Conservation (phyloP, 64 coral and sea anemone genomes). For the Porites australiensis region DNA sequence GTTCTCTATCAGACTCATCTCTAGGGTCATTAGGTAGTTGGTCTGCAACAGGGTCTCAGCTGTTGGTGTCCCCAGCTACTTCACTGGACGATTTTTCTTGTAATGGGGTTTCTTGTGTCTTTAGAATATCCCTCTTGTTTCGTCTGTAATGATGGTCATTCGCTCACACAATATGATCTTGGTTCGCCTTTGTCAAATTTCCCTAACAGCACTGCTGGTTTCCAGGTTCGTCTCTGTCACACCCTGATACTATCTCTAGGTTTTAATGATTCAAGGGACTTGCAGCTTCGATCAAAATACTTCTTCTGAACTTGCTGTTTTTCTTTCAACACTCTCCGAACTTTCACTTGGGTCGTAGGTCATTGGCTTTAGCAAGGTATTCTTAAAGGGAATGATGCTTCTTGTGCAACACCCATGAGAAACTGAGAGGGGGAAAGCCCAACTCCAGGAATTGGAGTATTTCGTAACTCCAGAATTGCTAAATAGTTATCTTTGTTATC, state of each 20-base stretch:
- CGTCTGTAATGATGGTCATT: neutral
- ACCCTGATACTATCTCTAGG: constrained; percentile 27
- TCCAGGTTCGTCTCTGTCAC: neutral
- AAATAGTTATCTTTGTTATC: constrained; percentile 38
- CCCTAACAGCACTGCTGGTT: neutral
- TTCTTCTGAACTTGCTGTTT: constrained; percentile 28
- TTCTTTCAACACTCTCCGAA: neutral
- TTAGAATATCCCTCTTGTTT: neutral
- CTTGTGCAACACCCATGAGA: neutral
- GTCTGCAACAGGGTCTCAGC: neutral
- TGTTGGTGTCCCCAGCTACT: neutral
- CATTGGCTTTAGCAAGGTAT: constrained; percentile 3
- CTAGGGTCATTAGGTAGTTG: neutral
- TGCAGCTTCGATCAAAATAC: constrained; percentile 17
- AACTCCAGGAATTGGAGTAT: constrained; percentile 35
- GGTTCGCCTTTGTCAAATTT: neutral
- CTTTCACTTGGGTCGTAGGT: neutral
- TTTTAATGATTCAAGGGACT: neutral
- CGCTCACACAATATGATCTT: neutral
- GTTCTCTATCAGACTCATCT: neutral
- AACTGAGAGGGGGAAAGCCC: constrained; percentile 8
- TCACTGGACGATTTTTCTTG: neutral
- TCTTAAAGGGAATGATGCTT: constrained; percentile 48
- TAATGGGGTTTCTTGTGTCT: neutral
- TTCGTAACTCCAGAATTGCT: constrained; percentile 49